Conservation (phyloP, 2,113 vertebrate genomes). For the Geothlypis trichas region DNA sequence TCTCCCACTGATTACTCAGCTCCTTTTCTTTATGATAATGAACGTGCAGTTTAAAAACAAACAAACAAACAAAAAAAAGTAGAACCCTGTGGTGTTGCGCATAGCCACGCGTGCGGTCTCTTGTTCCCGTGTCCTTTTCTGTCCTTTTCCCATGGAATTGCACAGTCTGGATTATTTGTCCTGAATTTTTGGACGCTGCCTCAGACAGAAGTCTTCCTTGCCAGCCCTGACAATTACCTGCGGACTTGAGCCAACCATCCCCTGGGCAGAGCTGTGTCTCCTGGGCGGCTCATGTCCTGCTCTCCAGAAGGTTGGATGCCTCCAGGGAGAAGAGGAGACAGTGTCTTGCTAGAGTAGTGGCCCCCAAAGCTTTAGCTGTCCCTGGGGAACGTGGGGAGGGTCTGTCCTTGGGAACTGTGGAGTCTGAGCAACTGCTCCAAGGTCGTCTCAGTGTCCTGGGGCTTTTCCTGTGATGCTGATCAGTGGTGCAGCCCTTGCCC, state of each 20-base stretch:
- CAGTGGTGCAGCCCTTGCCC: not conserved
- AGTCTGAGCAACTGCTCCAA: not conserved
- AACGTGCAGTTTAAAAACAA: not conserved
- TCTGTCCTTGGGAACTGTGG: not conserved
- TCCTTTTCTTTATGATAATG: not conserved
- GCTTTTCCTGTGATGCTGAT: not conserved
- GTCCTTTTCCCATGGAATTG: not conserved
- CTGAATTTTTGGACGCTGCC: not conserved
- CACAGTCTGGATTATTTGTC: not conserved
- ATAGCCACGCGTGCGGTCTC: not conserved
- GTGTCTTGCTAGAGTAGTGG: not conserved
- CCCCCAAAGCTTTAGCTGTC: not conserved
- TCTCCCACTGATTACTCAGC: not conserved
- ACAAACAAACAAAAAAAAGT: not conserved
- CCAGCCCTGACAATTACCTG: not conserved
- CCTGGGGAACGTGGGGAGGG: accelerated
- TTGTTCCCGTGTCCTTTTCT: not conserved
- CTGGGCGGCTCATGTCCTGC: accelerated
- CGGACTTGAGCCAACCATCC: not conserved
- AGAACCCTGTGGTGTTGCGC: not conserved
- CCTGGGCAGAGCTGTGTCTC: not conserved
- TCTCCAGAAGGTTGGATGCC: not conserved
- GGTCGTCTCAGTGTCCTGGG: not conserved
- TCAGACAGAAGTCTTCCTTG: slow-evolving; percentile 30
- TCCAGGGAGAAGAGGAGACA: not conserved